A percentile compares a stretch with the other conserved stretches of the same genome.
These are phyloP conservation scores for Coptodon bakossiorum DNA, from an alignment of 2,113 vertebrate genomes.

Conservation along the genomic window DNA sequence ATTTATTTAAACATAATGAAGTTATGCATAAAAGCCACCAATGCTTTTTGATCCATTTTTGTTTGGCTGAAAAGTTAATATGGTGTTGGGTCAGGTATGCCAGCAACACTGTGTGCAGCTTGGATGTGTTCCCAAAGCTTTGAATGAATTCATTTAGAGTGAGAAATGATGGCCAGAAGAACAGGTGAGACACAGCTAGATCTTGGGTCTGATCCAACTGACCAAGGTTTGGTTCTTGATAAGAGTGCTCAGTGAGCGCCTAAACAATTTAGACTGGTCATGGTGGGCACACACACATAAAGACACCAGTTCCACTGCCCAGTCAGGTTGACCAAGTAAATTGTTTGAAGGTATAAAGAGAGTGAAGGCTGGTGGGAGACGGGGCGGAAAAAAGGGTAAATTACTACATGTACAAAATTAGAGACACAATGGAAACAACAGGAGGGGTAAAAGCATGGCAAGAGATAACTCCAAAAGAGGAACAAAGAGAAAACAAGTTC, in stretches of 20 bases:
- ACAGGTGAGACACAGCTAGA: conserved; percentile 46
- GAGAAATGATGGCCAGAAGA: conserved; percentile 2
- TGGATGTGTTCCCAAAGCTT: conserved; percentile 11
- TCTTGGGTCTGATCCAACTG: conserved; percentile 32
- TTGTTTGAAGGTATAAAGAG: background rate
- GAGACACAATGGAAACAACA: background rate
- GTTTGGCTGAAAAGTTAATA: background rate
- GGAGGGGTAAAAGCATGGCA: background rate
- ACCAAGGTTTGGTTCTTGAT: background rate
- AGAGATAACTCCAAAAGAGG: background rate
- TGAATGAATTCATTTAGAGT: conserved; percentile 44
- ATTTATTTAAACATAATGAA: background rate
- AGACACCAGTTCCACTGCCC: background rate
- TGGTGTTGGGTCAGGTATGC: background rate
- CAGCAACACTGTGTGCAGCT: conserved; percentile 17
- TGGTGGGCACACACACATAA: background rate
- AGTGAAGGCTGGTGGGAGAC: background rate
- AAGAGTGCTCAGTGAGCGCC: background rate
- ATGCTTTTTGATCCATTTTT: background rate
- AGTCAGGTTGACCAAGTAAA: background rate
- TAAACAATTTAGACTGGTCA: conserved; percentile 30
- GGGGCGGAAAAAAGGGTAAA: background rate
- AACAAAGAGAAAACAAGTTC: background rate
- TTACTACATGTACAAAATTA: background rate
- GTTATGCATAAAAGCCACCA: background rate